phyloP scores from a whole-genome alignment of 2,113 vertebrate species.

The Pygoscelis adeliae region DNA sequence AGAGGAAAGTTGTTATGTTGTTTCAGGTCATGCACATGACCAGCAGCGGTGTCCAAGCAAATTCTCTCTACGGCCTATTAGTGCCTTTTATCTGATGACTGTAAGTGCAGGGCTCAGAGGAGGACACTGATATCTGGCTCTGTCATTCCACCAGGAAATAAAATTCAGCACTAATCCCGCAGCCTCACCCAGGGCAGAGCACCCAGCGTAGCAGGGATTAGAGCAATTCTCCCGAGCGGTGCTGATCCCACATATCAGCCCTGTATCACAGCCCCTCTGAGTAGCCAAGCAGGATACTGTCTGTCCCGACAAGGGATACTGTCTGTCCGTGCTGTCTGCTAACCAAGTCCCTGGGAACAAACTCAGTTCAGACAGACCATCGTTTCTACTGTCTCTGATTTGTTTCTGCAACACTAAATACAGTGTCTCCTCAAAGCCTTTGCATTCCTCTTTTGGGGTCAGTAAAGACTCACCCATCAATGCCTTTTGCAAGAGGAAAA shows the following conservation, averaged over 20 bases:
- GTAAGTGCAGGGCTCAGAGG: not conserved
- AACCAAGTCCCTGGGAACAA: not conserved
- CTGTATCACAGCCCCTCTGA: not conserved
- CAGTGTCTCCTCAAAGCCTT: not conserved
- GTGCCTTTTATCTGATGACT: not conserved
- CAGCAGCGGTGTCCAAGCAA: not conserved
- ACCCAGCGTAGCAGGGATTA: not conserved
- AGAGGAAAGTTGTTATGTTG: not conserved
- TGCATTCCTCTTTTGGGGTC: not conserved
- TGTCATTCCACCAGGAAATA: not conserved
- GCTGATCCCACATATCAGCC: not conserved
- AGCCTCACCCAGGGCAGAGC: not conserved
- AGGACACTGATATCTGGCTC: not conserved
- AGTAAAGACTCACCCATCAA: not conserved
- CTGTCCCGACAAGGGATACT: not conserved
- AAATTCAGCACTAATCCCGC: not conserved
- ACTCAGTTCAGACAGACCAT: not conserved
- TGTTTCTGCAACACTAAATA: not conserved
- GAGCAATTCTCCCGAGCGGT: rapidly evolving
- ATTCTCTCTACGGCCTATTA: not conserved
- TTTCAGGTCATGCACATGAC: rapidly evolving
- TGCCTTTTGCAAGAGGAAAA: not conserved
- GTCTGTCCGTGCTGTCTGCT: not conserved
- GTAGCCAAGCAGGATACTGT: not conserved
- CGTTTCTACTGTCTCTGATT: not conserved